These are phyloP conservation scores for Pandemis cinnamomeana DNA, from an alignment of 2,888 invertebrate genomes.

Conservation along the genomic window DNA sequence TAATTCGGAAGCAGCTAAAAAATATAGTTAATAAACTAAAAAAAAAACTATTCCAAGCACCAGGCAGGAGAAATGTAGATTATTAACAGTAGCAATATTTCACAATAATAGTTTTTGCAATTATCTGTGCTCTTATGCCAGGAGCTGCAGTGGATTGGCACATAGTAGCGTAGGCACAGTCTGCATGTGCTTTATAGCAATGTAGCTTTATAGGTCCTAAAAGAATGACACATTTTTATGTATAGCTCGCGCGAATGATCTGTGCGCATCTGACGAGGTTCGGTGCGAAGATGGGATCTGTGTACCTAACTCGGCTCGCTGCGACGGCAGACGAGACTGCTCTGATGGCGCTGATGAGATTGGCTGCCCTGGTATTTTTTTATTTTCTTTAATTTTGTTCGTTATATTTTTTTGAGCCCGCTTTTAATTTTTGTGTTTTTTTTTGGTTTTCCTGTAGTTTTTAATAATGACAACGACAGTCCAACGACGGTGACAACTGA, in stretches of 20 bases:
- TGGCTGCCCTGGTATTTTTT: slow-evolving; percentile 52
- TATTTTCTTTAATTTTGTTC: slow-evolving; percentile 44
- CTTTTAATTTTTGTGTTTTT: slow-evolving; percentile 38
- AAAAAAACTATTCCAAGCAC: too few species aligned
- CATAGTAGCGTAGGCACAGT: not conserved
- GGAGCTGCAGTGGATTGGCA: not conserved
- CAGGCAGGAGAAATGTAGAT: too few species aligned
- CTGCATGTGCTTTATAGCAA: not conserved
- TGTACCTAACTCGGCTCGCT: slow-evolving; percentile 68
- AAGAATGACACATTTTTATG: not conserved
- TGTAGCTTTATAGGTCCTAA: not conserved
- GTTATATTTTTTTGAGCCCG: slow-evolving; percentile 42
- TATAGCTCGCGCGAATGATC: slow-evolving; percentile 54
- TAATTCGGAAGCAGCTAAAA: too few species aligned
- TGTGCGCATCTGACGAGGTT: slow-evolving; percentile 57
- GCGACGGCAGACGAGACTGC: slow-evolving; percentile 77
- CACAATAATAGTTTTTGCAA: too few species aligned
- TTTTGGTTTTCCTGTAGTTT: slow-evolving; percentile 43
- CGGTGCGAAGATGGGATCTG: slow-evolving; percentile 85
- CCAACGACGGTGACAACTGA: slow-evolving; percentile 6
- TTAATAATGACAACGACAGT: slow-evolving; percentile 3
- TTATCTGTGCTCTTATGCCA: not conserved
- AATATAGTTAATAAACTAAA: too few species aligned
- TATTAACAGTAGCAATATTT: too few species aligned
- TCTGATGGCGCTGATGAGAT: slow-evolving; percentile 74